Percentiles rank a stretch among this genome's conserved stretches.
Evolutionary conservation across 1,140 invertebrate genomes (phyloP).

Genomic region (Leptopilina boulardi): DNA sequence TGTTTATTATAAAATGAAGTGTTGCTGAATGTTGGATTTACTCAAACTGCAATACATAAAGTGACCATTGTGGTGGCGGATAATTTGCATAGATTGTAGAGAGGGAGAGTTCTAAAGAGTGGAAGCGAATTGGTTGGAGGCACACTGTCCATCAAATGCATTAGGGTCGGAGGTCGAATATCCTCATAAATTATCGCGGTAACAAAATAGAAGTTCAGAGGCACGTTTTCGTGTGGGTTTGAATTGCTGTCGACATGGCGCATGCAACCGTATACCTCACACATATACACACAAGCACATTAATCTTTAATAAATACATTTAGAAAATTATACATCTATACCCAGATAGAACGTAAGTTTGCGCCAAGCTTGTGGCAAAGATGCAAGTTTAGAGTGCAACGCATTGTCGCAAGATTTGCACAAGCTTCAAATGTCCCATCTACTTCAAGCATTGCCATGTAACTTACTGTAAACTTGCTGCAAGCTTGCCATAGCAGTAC

Average conservation of each 20-base stretch:
- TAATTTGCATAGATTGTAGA: conserved; percentile 12
- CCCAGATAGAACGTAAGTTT: too few relatives aligned
- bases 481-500: too few relatives aligned
- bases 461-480: too few relatives aligned
- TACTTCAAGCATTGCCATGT: too few relatives aligned
- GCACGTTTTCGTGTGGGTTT: conserved; percentile 1
- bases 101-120: not conserved
- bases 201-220: conserved; percentile 15
- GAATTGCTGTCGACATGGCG: not conserved
- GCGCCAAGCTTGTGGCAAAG: too few relatives aligned
- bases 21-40: not conserved
- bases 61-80: not conserved
- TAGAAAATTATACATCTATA: not conserved
- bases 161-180: conserved; percentile 27
- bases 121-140: conserved; percentile 11
- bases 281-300: not conserved
- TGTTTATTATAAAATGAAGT: not conserved
- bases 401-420: too few relatives aligned
- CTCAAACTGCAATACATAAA: not conserved
- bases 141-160: not conserved
- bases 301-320: too few relatives aligned
- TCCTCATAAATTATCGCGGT: conserved; percentile 27
- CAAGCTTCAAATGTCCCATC: too few relatives aligned
- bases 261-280: not conserved
- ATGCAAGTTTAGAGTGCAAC: too few relatives aligned